Conservation (phyloP, 2,888 invertebrate species). For the Matsumyia berberina region DNA sequence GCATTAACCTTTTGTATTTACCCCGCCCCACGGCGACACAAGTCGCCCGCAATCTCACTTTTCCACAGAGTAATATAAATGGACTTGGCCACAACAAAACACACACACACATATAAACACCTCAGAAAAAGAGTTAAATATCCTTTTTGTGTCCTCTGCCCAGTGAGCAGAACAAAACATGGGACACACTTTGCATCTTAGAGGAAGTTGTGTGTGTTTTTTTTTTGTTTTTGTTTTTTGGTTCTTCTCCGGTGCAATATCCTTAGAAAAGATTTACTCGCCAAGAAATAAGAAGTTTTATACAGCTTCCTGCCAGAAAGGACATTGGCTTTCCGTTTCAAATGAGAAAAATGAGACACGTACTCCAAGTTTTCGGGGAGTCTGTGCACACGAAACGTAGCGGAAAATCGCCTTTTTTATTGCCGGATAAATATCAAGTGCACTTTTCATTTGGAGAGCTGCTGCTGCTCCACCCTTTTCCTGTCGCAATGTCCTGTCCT, state of each 20-base stretch:
- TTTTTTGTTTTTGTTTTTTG: slow-evolving; percentile 3
- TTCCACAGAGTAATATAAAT: slow-evolving; percentile 17
- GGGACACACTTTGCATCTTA: slow-evolving; percentile 51
- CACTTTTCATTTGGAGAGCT: slow-evolving; percentile 14
- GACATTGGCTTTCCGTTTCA: slow-evolving; percentile 8
- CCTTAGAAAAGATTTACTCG: slow-evolving; percentile 14
- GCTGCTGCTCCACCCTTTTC: slow-evolving; percentile 52
- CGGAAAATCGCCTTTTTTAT: slow-evolving; percentile 60
- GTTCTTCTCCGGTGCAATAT: slow-evolving; percentile 11
- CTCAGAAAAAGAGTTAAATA: slow-evolving; percentile 17
- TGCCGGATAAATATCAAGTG: slow-evolving; percentile 54
- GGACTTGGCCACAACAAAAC: slow-evolving; percentile 11
- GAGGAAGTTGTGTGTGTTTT: too few species aligned
- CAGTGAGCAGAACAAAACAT: slow-evolving; percentile 14
- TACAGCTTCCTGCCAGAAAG: slow-evolving; percentile 9
- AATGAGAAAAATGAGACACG: slow-evolving; percentile 40
- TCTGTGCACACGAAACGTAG: slow-evolving; percentile 38
- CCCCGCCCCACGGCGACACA: slow-evolving; percentile 31
- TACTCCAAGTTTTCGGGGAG: slow-evolving; percentile 8
- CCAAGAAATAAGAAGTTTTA: slow-evolving; percentile 34
- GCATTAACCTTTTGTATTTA: slow-evolving; percentile 14
- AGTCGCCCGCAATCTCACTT: slow-evolving; percentile 12
- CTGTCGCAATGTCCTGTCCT: slow-evolving; percentile 31
- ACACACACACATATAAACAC: slow-evolving; percentile 28
- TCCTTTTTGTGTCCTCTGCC: not conserved